phyloP scores from a whole-genome alignment of 1,140 invertebrate genomes.

The Penaeus japonicus region DNA sequence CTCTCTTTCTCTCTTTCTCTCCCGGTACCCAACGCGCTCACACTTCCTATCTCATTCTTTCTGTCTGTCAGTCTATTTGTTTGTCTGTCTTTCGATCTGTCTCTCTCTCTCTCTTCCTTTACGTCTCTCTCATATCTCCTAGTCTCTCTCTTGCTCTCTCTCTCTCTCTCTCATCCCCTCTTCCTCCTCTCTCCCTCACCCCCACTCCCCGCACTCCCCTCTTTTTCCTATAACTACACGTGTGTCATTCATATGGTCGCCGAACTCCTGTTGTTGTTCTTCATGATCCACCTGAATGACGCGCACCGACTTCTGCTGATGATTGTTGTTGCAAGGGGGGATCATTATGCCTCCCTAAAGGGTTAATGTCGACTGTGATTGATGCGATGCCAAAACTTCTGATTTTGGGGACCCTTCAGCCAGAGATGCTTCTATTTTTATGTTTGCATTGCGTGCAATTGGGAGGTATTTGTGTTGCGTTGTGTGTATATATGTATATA shows the following conservation, averaged over 20 bases:
- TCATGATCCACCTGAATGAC: too few relatives aligned
- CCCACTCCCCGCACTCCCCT: not conserved
- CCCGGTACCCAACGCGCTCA: not conserved
- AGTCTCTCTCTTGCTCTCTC: not conserved
- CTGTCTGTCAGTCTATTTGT: not conserved
- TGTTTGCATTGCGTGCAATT: too few relatives aligned
- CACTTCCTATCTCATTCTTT: not conserved
- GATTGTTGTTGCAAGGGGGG: too few relatives aligned
- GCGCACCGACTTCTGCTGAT: too few relatives aligned
- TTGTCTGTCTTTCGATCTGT: not conserved
- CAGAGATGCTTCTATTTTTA: too few relatives aligned
- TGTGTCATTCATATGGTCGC: too few relatives aligned
- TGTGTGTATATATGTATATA: not conserved
- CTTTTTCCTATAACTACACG: not conserved
- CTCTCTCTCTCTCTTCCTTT: not conserved
- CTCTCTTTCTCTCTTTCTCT: not conserved
- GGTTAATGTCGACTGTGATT: too few relatives aligned
- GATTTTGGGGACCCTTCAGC: too few relatives aligned
- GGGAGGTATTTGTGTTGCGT: not conserved
- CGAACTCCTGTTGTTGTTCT: too few relatives aligned
- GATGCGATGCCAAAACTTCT: too few relatives aligned
- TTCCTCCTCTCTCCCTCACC: not conserved
- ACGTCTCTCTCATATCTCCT: not conserved
- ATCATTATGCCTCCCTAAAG: too few relatives aligned
- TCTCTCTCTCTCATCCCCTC: constrained; percentile 3